Evolutionary conservation across 1,140 invertebrate genomes (phyloP), one percentile per base, ranked within the genome.

Genomic region (Zaprionus vittiger): DNA sequence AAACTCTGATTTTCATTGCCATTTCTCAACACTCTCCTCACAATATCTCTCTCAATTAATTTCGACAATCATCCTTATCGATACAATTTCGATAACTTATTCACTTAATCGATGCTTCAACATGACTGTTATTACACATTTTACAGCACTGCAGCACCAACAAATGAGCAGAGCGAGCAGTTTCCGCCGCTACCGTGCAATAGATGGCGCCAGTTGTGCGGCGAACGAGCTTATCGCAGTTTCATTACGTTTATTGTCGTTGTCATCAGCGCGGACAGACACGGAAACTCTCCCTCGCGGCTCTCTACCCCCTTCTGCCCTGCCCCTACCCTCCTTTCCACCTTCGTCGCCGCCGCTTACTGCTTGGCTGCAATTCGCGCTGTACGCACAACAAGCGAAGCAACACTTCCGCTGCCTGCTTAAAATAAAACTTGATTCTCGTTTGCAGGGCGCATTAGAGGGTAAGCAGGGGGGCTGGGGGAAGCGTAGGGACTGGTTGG

Each of bases 181-280:
- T 76, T 69, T 74, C 68, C 73, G 66, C 81, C 65, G 52, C 31
- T 34, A 34, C 31, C 31, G 31, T 34, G 31, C 41, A 47, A 24
- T 52, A 52, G 47, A 24, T 52, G 47, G 47, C 59, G 24, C 34
- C 14, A 62, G 66, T 52, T 57, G 54, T 52, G 41, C 31, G 37
- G 64, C 41, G 17, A 57, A 52, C 79, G n/a, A 76, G 82, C 82
- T 85, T 85, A 86, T 85, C 82, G 81, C 68, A 78, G 82, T 85
- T 85, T 85, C 83, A 85, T 85, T 85, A 85, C 83, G 81, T 76
- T 85, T 85, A 85, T 85, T 81, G 82, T 85, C 82, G 82, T 85
- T 85, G 82, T 85, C 82, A 86, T 85, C 82, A 85, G 82, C 64
- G 61, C 81, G 22, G 44, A 31, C 67, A 76, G 63, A 28, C 49